A percentile compares a stretch with the other conserved stretches of the same genome.
Conservation (phyloP, 2,113 vertebrate species). For the Hippocampus zosterae region DNA sequence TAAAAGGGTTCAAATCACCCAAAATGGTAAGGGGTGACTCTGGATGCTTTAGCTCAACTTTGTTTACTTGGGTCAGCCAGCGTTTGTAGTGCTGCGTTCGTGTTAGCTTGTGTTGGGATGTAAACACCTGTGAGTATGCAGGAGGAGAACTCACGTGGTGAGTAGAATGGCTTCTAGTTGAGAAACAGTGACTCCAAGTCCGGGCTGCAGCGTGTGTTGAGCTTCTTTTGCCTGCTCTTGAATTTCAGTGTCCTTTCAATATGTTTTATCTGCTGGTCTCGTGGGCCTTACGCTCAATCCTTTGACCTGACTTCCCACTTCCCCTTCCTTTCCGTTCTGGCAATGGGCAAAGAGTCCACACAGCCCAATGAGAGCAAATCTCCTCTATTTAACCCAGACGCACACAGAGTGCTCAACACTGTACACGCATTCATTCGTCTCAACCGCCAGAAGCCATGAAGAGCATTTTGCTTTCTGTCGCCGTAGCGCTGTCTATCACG, state of each 20-base stretch:
- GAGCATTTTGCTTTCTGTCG: slow-evolving; percentile 45
- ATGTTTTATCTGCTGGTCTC: slow-evolving; percentile 28
- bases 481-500: slow-evolving; percentile 23
- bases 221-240: neutral
- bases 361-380: slow-evolving; percentile 39
- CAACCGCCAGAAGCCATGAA: slow-evolving; percentile 27
- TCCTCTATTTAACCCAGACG: slow-evolving; percentile 61
- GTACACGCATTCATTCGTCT: slow-evolving; percentile 13
- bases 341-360: slow-evolving; percentile 37
- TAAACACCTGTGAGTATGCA: too few relatives aligned
- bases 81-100: too few relatives aligned
- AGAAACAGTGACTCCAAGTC: neutral
- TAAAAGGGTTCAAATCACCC: too few relatives aligned
- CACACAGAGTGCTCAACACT: slow-evolving; percentile 28
- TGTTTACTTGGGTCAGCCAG: too few relatives aligned
- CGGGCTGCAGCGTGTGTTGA: too few relatives aligned
- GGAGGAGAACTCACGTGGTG: too few relatives aligned
- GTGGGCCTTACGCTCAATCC: slow-evolving; percentile 30
- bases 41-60: too few relatives aligned
- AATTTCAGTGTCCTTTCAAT: slow-evolving; percentile 20
- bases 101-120: too few relatives aligned
- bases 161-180: too few relatives aligned
- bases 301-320: slow-evolving; percentile 59
- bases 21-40: too few relatives aligned
- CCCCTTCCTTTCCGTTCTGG: slow-evolving; percentile 61